These are phyloP conservation scores for Pteria penguin DNA, from an alignment of 2,888 invertebrate species.

Conservation along the genomic window DNA sequence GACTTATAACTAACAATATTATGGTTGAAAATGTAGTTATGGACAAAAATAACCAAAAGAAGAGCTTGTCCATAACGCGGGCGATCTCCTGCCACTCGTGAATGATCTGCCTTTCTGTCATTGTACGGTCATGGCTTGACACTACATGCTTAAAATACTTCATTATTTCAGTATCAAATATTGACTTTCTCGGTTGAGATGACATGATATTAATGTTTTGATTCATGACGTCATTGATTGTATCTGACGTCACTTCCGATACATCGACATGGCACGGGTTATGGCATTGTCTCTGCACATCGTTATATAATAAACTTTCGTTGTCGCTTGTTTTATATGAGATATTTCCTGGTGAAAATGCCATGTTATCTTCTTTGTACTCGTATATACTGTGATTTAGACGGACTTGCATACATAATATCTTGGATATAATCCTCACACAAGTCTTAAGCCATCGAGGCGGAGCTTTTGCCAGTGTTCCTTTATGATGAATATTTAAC, in stretches of 20 bases:
- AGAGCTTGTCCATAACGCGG: conserved; percentile 81
- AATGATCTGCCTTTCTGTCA: conserved; percentile 61
- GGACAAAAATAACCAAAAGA: conserved; percentile 82
- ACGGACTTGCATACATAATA: conserved; percentile 60
- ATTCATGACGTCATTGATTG: conserved; percentile 44
- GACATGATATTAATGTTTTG: conserved; percentile 38
- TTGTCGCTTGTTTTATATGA: conserved; percentile 32
- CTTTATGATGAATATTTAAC: conserved; percentile 79
- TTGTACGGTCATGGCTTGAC: conserved; percentile 65
- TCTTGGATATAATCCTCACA: conserved; percentile 56
- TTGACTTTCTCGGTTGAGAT: conserved; percentile 22
- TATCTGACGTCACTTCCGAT: conserved; percentile 25
- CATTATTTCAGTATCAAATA: conserved; percentile 68
- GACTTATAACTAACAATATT: conserved; percentile 81
- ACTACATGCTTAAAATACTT: conserved; percentile 69
- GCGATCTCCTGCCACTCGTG: conserved; percentile 81
- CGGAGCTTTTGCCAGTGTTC: conserved; percentile 67
- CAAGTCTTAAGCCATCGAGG: conserved; percentile 73
- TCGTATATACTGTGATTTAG: conserved; percentile 38
- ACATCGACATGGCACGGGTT: conserved; percentile 34
- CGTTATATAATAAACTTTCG: conserved; percentile 40
- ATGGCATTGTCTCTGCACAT: conserved; percentile 23
- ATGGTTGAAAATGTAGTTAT: conserved; percentile 81
- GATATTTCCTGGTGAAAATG: conserved; percentile 27
- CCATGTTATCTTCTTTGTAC: not conserved